phyloP scores from a whole-genome alignment of 2,113 vertebrate species.

The Prochilodus magdalenae region DNA sequence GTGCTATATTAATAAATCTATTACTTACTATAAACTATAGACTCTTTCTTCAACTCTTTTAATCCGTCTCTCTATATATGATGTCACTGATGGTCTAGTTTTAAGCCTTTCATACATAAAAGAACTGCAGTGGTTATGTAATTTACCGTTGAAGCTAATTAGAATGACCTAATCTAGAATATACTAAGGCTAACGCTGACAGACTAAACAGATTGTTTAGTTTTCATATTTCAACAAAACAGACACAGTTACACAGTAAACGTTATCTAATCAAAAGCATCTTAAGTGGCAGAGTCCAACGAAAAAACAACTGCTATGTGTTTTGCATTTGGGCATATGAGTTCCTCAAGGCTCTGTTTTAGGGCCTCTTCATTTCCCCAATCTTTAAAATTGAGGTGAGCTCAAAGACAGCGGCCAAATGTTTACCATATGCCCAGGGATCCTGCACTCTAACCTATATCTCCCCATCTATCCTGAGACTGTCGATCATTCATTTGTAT shows the following conservation, averaged over 20 bases:
- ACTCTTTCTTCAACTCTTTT: background rate
- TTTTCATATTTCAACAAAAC: background rate
- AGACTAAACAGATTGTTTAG: background rate
- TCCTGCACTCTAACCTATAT: constrained; percentile 9
- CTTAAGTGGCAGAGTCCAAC: constrained; percentile 2
- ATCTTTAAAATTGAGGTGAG: constrained; percentile 37
- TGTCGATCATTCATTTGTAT: constrained; percentile 35
- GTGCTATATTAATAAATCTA: no score
- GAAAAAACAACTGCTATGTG: constrained; percentile 36
- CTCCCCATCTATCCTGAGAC: constrained; percentile 9
- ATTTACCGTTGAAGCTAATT: no score
- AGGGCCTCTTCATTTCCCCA: constrained; percentile 21
- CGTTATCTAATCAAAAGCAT: background rate
- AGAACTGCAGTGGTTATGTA: background rate
- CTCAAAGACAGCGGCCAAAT: constrained; percentile 40
- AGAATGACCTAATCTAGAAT: no score
- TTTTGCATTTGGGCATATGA: constrained; percentile 2
- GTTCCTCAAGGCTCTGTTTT: constrained; percentile 30
- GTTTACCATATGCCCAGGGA: constrained; percentile 12
- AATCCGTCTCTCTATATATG: background rate
- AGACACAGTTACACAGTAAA: background rate
- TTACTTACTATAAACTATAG: no score
- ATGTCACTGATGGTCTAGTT: background rate
- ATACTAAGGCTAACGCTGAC: no score
- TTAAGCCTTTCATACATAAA: background rate